Evolutionary conservation across 2,797 vertebrate genomes (phyloP), one percentile per base, ranked within the genome.

Genomic region (Tragopan temminckii): DNA sequence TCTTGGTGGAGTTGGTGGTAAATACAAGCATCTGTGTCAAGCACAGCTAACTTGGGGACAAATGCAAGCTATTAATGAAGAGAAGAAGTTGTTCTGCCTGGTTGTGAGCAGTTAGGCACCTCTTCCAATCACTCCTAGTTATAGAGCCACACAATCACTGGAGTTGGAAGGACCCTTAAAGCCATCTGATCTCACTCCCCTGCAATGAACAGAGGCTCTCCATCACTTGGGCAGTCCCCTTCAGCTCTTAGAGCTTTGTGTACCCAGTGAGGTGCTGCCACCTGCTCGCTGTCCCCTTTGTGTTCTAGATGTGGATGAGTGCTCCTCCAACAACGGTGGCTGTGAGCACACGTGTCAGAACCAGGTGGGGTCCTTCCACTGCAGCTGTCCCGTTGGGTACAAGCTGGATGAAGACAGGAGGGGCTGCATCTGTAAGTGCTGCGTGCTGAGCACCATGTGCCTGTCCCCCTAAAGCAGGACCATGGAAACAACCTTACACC

Each of bases 311-410:
- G 97, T 99, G 81, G 98, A 99, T 1, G 99, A 99, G 95, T 99
- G 99, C 62, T 96, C 98, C 52, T 98, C 98, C 0, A 72, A 90
- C 17, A 98, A 97, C 0, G 98, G 98, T 0, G 98, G 98, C 1
- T 99, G 99, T 7, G 98, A 98, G 33, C 99, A 99, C 88, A 95
- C 61, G 0, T 99, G 99, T 82, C 97, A 98, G 89, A 99, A 99
- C 97, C 98, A 97, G 14, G 98, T 95, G 0, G 99, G 99, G 3
- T 99, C 99, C 1, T 99, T 99, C 97, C 98, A 97, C 94, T 99
- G 99, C 42, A 97, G 97, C 96, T 99, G 99, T 5, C 94, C 96
- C 48, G 95, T 97, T 0, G 98, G 99, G 33, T 98, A 98, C 97
- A 98, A 95, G n/a, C 97, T 99, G 95, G 98, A 98, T 0, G 98